A percentile compares a stretch with the other conserved stretches of the same genome.
These are phyloP conservation scores for Parotocinclus haroldoi DNA, from an alignment of 2,797 vertebrate genomes.

Conservation along the genomic window DNA sequence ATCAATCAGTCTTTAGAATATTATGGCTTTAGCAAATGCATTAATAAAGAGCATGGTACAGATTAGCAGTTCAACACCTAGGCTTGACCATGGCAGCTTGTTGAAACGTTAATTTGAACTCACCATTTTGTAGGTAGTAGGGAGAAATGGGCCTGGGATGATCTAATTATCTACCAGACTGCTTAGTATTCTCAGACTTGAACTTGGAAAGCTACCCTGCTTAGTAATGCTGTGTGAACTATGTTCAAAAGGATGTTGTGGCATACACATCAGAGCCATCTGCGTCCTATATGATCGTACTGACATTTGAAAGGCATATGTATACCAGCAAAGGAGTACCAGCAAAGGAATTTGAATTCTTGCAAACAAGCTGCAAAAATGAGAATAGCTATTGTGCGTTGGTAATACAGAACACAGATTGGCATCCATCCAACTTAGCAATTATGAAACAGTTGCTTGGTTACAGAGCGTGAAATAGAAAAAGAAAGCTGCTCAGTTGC, in stretches of 20 bases:
- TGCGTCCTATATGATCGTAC: background rate
- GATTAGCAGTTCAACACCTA: too few relatives aligned
- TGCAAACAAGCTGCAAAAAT: too few relatives aligned
- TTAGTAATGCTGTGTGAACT: slow-evolving; percentile 19
- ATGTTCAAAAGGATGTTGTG: slow-evolving; percentile 13
- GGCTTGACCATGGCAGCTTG: too few relatives aligned
- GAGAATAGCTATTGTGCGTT: background rate
- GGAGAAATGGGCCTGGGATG: background rate
- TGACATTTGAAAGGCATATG: background rate
- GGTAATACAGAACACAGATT: slow-evolving; percentile 29
- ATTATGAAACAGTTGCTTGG: slow-evolving; percentile 7
- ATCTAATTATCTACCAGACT: slow-evolving; percentile 1
- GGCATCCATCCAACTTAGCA: slow-evolving; percentile 27
- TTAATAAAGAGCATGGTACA: too few relatives aligned
- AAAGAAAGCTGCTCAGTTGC: background rate
- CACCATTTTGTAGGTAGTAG: too few relatives aligned
- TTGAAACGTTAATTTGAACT: too few relatives aligned
- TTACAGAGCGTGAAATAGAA: slow-evolving; percentile 22
- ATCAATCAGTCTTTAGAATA: too few relatives aligned
- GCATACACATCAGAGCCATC: slow-evolving; percentile 2
- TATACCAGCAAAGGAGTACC: too few relatives aligned
- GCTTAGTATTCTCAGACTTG: background rate
- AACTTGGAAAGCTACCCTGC: slow-evolving; percentile 14
- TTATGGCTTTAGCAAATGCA: too few relatives aligned
- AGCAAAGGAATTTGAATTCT: too few relatives aligned